Evolutionary conservation across 37 sponge, comb jelly and placozoan species (phyloP), one percentile per base, ranked within the genome.

Genomic region (Corticium candelabrum): DNA sequence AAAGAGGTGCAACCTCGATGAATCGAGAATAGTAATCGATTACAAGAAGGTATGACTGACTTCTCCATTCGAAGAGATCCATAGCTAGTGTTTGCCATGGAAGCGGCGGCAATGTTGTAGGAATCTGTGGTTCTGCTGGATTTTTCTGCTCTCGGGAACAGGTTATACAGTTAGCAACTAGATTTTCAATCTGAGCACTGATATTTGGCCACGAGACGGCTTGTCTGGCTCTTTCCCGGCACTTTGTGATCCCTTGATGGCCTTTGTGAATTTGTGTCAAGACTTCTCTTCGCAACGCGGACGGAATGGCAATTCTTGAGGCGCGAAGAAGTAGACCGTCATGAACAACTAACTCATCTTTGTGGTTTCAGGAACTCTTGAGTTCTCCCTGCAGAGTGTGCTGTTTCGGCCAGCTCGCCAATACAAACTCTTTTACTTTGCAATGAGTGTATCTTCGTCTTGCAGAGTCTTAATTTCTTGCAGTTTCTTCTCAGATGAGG

Each of bases 41-140:
- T 33, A 84, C 76, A 29, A 88, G 39, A 30, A 87, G 41, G 41
- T 81, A 87, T 35, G 67, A 32, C 34, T 38, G 0, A 15, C 37
- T 33, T 34, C 78, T 57, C 79, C 71, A 82, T 39, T 83, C 76
- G 39, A 88, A 88, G 34, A 85, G 38, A 41, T 88, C 85, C 1
- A 74, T 85, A 0, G 41, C 82, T 7, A 88, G 80, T 35, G 74
- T 84, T 32, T 84, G 78, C 85, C 85, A 88, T 38, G 89, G 85
- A 40, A 82, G 35, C 30, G 70, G 21, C 15, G 89, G 85, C 11
- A 85, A 50, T 30, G 15, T 3, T 34, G 87, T 37, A 15, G 82
- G 78, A n/a, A 68, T 62, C 33, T 75, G 5, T 36, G 83, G 80
- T 34, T 79, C 80, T 33, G 50, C 57, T 74, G 37, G 4, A 21